Base-by-base conservation (phyloP, 2,113 vertebrate genomes). In the Acanthochromis polyacanthus region DNA sequence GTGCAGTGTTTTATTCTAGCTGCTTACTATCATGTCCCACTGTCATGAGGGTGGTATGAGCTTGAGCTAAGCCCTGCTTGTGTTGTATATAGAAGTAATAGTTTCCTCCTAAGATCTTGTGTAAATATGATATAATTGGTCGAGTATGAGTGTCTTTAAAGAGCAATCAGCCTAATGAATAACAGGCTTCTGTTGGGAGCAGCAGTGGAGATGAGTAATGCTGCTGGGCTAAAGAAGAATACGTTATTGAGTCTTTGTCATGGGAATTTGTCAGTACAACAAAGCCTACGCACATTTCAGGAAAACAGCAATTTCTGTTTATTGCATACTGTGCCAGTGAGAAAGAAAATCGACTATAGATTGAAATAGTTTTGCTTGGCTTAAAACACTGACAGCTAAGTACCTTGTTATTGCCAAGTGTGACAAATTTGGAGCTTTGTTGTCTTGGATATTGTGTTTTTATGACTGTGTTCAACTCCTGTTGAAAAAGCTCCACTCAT, bases 151-250 rank as follows among this genome's bases (percentile, higher is more conserved):
- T 89, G 81, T 88, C 87, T 91, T 91, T 93, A 89, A 92, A 92
- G 68, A 87, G 80, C 83, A 92, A 93, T 95, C 92, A 93, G 77
- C 20, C 59, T 92, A 88, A 94, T 94, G 84, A 87, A 87, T 91
- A 90, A 70, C 92, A 93, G 84, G 84, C 92, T 92, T 90, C 90
- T 89, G 89, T 90, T 81, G 71, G 74, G 79, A 83, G 77, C 75
- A 71, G 73, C 65, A 71, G 53, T 60, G 53, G 67, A 63, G 75
- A 86, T 86, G 83, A 86, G 86, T 87, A 80, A 88, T 79, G 67
- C 75, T 64, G 78, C 77, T 82, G 71, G 70, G 75, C 60, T 78
- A 11, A 79, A 86, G 65, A 77, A 76, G 53, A 69, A 77, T 55
- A 80, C 74, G 69, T 78, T 53, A 85, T 90, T 76, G 22, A 64